Percentiles rank a stretch among this genome's conserved stretches.
Conservation (phyloP, 2,888 invertebrate genomes). For the Alsophila aescularia region DNA sequence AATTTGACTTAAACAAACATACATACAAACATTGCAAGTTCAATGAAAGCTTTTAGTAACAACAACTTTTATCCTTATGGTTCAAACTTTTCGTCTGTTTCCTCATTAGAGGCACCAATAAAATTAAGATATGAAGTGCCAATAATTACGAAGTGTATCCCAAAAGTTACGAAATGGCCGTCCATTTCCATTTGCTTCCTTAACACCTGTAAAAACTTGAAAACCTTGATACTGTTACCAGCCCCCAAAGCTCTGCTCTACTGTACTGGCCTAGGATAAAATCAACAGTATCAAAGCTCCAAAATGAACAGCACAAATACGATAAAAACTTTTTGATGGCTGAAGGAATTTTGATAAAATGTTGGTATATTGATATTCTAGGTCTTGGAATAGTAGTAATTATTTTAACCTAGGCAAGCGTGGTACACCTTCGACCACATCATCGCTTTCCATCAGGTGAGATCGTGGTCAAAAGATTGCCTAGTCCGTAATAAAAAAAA, state of each 20-base stretch:
- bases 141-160: slow-evolving; percentile 7
- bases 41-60: no score
- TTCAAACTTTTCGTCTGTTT: not conserved
- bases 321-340: no score
- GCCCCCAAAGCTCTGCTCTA: slow-evolving; percentile 27
- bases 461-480: no score
- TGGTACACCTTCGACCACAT: no score
- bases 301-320: not conserved
- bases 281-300: slow-evolving; percentile 5
- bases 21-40: no score
- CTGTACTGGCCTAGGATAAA: not conserved
- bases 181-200: slow-evolving; percentile 30
- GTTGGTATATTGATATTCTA: no score
- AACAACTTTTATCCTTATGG: not conserved
- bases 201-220: slow-evolving; percentile 48
- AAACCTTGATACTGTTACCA: slow-evolving; percentile 44
- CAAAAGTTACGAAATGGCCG: slow-evolving; percentile 12
- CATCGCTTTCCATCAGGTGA: no score
- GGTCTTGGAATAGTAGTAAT: no score
- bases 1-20: no score
- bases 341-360: not conserved
- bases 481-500: no score
- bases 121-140: slow-evolving; percentile 22
- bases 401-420: no score
- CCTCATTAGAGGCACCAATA: slow-evolving; percentile 8